phyloP scores from a whole-genome alignment of 2,113 vertebrate genomes.

The Echinops telfairi region DNA sequence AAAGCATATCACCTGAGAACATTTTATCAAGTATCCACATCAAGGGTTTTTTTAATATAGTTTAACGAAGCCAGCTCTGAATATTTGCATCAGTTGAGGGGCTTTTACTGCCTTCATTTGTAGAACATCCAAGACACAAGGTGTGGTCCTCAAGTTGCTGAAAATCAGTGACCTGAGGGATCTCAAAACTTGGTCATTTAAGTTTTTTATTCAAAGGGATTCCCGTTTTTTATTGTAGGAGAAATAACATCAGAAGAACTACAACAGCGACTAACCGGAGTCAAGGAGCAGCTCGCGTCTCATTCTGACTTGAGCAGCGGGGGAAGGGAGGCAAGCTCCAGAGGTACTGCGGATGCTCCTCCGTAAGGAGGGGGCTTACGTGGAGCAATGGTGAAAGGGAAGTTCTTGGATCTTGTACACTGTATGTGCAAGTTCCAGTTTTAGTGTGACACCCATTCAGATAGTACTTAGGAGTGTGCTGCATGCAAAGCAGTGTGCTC shows the following conservation, averaged over 20 bases:
- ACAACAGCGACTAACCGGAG: constrained; percentile 92
- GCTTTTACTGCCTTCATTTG: constrained; percentile 55
- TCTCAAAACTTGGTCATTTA: constrained; percentile 44
- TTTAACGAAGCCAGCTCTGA: constrained; percentile 41
- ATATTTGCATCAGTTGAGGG: constrained; percentile 1
- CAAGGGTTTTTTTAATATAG: constrained; percentile 52
- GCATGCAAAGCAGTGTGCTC: background rate
- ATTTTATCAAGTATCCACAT: constrained; percentile 48
- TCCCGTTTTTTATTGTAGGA: constrained; percentile 85
- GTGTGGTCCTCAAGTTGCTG: background rate
- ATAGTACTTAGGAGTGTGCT: background rate
- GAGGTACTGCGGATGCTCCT: constrained; percentile 79
- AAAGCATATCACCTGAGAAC: background rate
- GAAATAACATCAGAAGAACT: constrained; percentile 97
- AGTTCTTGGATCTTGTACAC: background rate
- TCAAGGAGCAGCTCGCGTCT: constrained; percentile 92
- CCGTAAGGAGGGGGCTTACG: background rate
- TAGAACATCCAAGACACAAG: constrained; percentile 13
- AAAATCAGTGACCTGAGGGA: constrained; percentile 44
- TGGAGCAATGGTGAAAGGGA: background rate
- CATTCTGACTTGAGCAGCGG: constrained; percentile 87
- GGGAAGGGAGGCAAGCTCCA: constrained; percentile 86
- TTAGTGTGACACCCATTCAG: constrained; percentile 16
- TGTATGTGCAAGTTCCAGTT: background rate
- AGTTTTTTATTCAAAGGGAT: constrained; percentile 27